Evolutionary conservation across 2,113 vertebrate genomes (phyloP).

Genomic region (Eonycteris spelaea): DNA sequence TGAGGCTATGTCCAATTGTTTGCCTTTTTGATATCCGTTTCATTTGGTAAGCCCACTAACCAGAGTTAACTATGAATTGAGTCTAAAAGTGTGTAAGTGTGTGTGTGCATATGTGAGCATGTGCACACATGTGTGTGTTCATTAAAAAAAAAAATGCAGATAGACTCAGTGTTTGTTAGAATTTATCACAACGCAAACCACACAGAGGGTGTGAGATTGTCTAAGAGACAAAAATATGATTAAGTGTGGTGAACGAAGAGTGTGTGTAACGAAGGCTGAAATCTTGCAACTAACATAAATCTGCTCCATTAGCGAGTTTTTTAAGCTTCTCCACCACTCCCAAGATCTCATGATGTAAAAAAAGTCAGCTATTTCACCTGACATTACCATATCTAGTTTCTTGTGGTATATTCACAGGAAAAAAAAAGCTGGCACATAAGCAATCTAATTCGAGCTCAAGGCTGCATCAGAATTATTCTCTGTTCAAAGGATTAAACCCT

Average conservation of each 20-base stretch:
- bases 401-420: background rate
- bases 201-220: background rate
- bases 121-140: background rate
- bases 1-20: background rate
- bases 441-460: background rate
- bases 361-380: background rate
- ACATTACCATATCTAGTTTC: background rate
- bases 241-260: background rate
- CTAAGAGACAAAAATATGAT: background rate
- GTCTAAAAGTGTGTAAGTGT: background rate
- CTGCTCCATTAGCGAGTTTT: background rate
- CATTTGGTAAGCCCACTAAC: background rate
- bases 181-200: background rate
- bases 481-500: conserved; percentile 40
- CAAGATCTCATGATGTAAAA: background rate
- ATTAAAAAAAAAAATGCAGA: background rate
- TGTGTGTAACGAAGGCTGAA: background rate
- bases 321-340: background rate
- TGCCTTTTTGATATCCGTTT: background rate
- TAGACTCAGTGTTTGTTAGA: background rate
- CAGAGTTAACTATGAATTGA: background rate
- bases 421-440: background rate
- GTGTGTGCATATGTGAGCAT: background rate
- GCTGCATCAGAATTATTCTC: background rate
- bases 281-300: background rate